Conservation (phyloP, 2,888 invertebrate genomes). For the Dasysyrphus tricinctus region DNA sequence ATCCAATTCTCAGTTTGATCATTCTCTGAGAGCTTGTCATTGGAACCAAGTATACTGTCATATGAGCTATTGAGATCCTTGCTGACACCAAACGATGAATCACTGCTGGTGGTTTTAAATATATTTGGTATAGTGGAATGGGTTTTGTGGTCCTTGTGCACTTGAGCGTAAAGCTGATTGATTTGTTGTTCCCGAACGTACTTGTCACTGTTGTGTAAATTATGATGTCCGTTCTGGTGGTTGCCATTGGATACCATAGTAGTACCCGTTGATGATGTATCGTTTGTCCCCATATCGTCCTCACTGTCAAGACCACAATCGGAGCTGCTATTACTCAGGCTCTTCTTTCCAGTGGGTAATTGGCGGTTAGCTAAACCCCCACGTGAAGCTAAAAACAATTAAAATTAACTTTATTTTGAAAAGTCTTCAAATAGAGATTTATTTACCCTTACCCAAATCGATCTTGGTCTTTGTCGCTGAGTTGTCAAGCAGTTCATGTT, state of each 20-base stretch:
- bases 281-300: constrained; percentile 78
- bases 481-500: constrained; percentile 93
- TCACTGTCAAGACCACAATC: constrained; percentile 88
- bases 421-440: not conserved
- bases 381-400: constrained; percentile 86
- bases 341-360: constrained; percentile 85
- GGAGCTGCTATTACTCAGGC: constrained; percentile 87
- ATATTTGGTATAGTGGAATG: constrained; percentile 81
- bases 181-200: constrained; percentile 81
- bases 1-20: constrained; percentile 83
- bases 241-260: constrained; percentile 85
- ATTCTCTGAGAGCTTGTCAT: constrained; percentile 83
- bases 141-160: constrained; percentile 84
- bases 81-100: constrained; percentile 71
- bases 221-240: constrained; percentile 80
- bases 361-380: constrained; percentile 90
- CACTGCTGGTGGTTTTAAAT: constrained; percentile 82
- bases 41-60: constrained; percentile 83
- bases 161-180: constrained; percentile 84
- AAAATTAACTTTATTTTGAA: not conserved
- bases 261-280: constrained; percentile 85
- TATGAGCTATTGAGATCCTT: constrained; percentile 82
- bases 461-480: constrained; percentile 93
- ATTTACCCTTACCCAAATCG: constrained; percentile 86
- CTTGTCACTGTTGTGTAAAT: constrained; percentile 77